These are phyloP conservation scores for Caenorhabditis drosophilae DNA, from an alignment of 2,888 invertebrate genomes.

Conservation along the genomic window DNA sequence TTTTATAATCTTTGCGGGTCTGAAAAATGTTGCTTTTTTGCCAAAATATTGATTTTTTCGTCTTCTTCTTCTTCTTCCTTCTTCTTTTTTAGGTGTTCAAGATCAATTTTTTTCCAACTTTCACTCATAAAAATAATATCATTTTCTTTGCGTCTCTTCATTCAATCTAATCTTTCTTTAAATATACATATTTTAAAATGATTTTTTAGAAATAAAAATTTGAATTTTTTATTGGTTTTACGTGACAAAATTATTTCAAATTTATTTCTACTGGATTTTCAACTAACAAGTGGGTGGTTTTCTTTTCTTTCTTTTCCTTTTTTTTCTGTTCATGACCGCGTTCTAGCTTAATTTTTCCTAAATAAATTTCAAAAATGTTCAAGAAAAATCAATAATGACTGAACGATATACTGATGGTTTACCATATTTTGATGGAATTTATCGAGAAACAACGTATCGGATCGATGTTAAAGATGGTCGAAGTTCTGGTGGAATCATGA, in stretches of 20 bases:
- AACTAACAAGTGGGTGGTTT: too few species aligned
- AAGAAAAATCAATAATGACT: not conserved
- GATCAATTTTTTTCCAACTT: not conserved
- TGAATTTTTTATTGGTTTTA: not conserved
- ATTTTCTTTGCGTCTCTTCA: not conserved
- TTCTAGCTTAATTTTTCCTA: not conserved
- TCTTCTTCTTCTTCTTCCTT: not conserved
- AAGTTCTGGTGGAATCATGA: too few species aligned
- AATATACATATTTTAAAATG: not conserved
- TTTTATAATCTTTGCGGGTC: too few species aligned
- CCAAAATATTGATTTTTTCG: not conserved
- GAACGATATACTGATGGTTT: not conserved
- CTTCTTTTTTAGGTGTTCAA: not conserved
- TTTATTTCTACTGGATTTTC: too few species aligned
- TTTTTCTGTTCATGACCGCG: too few species aligned
- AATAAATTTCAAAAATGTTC: not conserved
- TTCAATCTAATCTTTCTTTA: not conserved
- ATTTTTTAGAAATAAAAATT: not conserved
- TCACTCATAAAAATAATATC: not conserved
- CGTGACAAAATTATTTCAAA: too few species aligned
- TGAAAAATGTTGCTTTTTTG: not conserved
- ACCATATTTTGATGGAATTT: constrained; percentile 4
- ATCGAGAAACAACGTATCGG: constrained; percentile 5
- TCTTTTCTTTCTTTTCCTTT: too few species aligned
- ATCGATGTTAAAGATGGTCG: too few species aligned